These are phyloP conservation scores for Epinephelus awoara DNA, from an alignment of 2,797 vertebrate species.

Conservation along the genomic window DNA sequence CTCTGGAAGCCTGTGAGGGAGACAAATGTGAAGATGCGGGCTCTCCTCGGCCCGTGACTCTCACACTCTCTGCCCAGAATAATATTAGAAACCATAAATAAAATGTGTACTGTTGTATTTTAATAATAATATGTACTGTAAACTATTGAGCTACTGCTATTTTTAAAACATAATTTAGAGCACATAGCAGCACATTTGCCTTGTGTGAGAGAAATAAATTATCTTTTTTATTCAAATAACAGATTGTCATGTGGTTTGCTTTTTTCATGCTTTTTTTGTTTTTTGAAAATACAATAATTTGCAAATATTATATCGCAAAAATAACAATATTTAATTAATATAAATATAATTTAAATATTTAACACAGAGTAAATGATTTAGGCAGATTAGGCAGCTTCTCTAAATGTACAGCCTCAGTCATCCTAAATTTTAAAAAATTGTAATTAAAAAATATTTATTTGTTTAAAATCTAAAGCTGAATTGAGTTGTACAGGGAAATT, in stretches of 20 bases:
- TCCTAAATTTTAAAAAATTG: conserved; percentile 9
- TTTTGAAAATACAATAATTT: conserved; percentile 25
- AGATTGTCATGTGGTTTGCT: background rate
- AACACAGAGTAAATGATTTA: background rate
- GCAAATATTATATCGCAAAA: background rate
- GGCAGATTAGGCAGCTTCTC: background rate
- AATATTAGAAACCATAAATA: conserved; percentile 23
- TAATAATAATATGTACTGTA: background rate
- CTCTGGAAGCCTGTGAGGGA: conserved; percentile 90
- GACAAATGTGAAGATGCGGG: conserved; percentile 90
- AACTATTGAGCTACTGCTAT: background rate
- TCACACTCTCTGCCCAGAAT: conserved; percentile 14
- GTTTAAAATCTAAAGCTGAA: background rate
- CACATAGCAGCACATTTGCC: conserved; percentile 17
- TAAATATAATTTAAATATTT: background rate
- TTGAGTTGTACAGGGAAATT: background rate
- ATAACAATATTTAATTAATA: background rate
- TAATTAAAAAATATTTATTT: no score
- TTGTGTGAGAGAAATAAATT: background rate
- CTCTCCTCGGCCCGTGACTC: conserved; percentile 64
- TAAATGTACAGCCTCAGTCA: conserved; percentile 2
- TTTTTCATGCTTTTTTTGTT: background rate
- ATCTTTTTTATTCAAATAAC: conserved; percentile 11
- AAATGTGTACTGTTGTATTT: conserved; percentile 4
- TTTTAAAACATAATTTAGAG: conserved; percentile 14